A percentile compares a stretch with the other conserved stretches of the same genome.
Evolutionary conservation across 2,888 invertebrate genomes (phyloP).

Genomic region (Ectemnius lituratus): DNA sequence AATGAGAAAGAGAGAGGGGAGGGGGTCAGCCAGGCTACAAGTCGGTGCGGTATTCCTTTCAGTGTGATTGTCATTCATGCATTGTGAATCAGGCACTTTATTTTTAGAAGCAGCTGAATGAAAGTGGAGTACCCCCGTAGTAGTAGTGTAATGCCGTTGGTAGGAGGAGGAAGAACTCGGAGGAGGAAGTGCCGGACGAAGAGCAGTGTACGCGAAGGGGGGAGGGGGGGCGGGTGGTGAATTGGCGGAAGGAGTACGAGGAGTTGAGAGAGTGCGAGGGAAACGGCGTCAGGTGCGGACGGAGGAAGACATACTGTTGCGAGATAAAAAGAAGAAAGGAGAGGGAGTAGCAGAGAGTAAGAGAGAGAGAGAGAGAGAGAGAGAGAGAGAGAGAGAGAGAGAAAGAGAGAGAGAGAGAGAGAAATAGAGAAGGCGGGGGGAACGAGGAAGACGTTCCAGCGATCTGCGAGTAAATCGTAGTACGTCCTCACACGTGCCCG

Average conservation of each 20-base stretch:
- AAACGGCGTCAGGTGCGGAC: slow-evolving; percentile 7
- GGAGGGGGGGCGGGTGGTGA: slow-evolving; percentile 32
- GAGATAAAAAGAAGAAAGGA: slow-evolving; percentile 43
- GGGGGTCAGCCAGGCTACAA: slow-evolving; percentile 32
- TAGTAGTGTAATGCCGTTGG: slow-evolving; percentile 59
- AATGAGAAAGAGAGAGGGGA: slow-evolving; percentile 33
- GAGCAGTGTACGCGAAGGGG: slow-evolving; percentile 29
- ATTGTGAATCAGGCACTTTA: slow-evolving; percentile 75
- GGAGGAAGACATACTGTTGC: slow-evolving; percentile 28
- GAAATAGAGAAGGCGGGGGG: slow-evolving; percentile 47
- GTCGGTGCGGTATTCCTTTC: slow-evolving; percentile 60
- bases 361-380: slow-evolving; percentile 41
- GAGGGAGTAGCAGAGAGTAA: too few species aligned
- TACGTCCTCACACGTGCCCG: slow-evolving; percentile 60
- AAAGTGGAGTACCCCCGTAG: slow-evolving; percentile 74
- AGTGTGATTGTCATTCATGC: slow-evolving; percentile 74
- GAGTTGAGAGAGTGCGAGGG: slow-evolving; percentile 28
- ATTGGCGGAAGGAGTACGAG: slow-evolving; percentile 50
- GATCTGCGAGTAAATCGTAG: slow-evolving; percentile 68
- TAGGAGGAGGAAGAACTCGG: slow-evolving; percentile 35
- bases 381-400: slow-evolving; percentile 28
- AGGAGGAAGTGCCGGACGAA: slow-evolving; percentile 17
- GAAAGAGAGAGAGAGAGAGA: slow-evolving; percentile 31
- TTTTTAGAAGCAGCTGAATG: slow-evolving; percentile 75
- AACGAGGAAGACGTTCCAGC: slow-evolving; percentile 63